Conservation (phyloP, 2,888 invertebrate genomes). For the Dryadula phaetusa region DNA sequence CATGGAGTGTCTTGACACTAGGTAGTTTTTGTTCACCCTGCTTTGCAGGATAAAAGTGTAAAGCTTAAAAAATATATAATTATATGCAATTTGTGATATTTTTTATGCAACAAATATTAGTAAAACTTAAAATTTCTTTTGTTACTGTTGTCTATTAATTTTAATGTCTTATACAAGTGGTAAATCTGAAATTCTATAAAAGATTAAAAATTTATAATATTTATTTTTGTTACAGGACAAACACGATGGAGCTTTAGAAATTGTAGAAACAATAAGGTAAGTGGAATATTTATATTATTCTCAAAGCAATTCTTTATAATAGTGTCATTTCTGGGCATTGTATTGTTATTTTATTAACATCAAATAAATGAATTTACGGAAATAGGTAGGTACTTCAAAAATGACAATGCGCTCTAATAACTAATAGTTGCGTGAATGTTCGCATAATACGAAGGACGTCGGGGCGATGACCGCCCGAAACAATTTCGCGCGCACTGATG, state of each 20-base stretch:
- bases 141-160: background rate
- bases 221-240: constrained; percentile 88
- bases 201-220: background rate
- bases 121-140: background rate
- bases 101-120: no score
- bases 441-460: constrained; percentile 57
- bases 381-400: constrained; percentile 12
- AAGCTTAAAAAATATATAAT: no score
- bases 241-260: constrained; percentile 95
- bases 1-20: no score
- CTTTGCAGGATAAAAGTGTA: no score
- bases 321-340: background rate
- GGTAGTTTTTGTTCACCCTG: no score
- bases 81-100: no score
- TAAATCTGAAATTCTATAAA: background rate
- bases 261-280: constrained; percentile 95
- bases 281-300: constrained; percentile 44
- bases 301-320: background rate
- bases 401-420: constrained; percentile 51
- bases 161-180: background rate
- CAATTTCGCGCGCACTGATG: constrained; percentile 55
- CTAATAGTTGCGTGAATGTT: constrained; percentile 52
- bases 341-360: background rate
- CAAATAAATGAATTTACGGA: background rate
- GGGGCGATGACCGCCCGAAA: constrained; percentile 56